Evolutionary conservation across 2,888 invertebrate genomes (phyloP).

Genomic region (Acronicta psi): DNA sequence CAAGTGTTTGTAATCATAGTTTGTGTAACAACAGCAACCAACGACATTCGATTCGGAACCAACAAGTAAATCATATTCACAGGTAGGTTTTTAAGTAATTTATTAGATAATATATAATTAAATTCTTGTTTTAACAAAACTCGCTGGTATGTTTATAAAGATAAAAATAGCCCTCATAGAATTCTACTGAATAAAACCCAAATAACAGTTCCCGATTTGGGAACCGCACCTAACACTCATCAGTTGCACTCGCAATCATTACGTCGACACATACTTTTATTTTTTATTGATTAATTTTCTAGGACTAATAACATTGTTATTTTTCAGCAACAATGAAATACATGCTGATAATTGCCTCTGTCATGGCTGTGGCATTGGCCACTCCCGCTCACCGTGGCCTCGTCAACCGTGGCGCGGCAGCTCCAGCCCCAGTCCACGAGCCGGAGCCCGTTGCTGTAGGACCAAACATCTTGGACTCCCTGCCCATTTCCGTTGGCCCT

Average conservation of each 20-base stretch:
- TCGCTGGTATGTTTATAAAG: too few species aligned
- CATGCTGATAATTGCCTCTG: constrained; percentile 62
- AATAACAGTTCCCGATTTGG: too few species aligned
- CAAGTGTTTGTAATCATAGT: constrained; percentile 44
- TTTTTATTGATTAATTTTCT: too few species aligned
- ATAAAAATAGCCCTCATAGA: too few species aligned
- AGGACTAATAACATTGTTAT: not conserved
- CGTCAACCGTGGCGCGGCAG: constrained; percentile 43
- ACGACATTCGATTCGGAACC: not conserved
- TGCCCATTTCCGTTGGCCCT: constrained; percentile 43
- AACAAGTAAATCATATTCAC: not conserved
- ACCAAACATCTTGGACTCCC: constrained; percentile 31
- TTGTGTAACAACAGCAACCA: constrained; percentile 23
- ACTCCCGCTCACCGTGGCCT: constrained; percentile 56
- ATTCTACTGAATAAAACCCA: too few species aligned
- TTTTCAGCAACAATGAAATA: constrained; percentile 62
- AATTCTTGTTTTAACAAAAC: too few species aligned
- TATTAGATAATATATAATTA: not conserved
- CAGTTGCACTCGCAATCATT: too few species aligned
- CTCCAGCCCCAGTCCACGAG: constrained; percentile 31
- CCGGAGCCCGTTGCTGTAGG: constrained; percentile 17
- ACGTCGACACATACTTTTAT: too few species aligned
- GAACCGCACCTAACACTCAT: too few species aligned
- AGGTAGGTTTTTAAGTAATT: constrained; percentile 24
- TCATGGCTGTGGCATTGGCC: constrained; percentile 63